Evolutionary conservation across 2,797 vertebrate species (phyloP).

Genomic region (Spea hammondii): DNA sequence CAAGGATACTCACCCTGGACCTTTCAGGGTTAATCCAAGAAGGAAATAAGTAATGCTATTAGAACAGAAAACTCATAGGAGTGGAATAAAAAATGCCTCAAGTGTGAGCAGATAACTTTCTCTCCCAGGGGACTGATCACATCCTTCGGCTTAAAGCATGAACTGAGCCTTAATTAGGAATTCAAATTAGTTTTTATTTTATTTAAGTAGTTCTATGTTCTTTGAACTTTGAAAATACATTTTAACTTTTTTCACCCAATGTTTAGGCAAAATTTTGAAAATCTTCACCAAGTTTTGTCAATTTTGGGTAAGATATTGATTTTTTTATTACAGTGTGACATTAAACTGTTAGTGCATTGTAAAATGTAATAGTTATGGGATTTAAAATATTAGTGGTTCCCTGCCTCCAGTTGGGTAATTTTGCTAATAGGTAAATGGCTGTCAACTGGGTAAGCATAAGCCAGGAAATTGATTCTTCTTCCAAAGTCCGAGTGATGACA

Average conservation of each 20-base stretch:
- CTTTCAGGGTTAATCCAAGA: slow-evolving; percentile 58
- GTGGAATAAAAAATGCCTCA: slow-evolving; percentile 63
- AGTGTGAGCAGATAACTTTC: slow-evolving; percentile 57
- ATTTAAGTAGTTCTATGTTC: slow-evolving; percentile 59
- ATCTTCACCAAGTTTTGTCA: too few relatives aligned
- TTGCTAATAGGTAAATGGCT: too few relatives aligned
- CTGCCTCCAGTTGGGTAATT: too few relatives aligned
- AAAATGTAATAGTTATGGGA: too few relatives aligned
- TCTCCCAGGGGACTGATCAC: slow-evolving; percentile 63
- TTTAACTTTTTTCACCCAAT: slow-evolving; percentile 52
- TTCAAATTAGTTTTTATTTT: slow-evolving; percentile 60
- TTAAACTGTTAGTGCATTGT: too few relatives aligned
- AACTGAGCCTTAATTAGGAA: slow-evolving; percentile 67
- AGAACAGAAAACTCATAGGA: slow-evolving; percentile 59
- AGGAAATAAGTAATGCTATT: slow-evolving; percentile 56
- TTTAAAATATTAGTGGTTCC: too few relatives aligned
- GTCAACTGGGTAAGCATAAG: too few relatives aligned
- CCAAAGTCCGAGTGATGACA: too few relatives aligned
- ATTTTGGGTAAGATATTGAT: too few relatives aligned
- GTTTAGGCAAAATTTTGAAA: not conserved
- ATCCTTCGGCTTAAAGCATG: slow-evolving; percentile 61
- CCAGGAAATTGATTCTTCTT: too few relatives aligned
- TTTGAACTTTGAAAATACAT: slow-evolving; percentile 61
- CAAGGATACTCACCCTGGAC: slow-evolving; percentile 54
- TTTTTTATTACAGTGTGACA: too few relatives aligned